Percentiles rank a stretch among this genome's conserved stretches.
Conservation (phyloP, 2,113 vertebrate genomes). For the Stegastes partitus region DNA sequence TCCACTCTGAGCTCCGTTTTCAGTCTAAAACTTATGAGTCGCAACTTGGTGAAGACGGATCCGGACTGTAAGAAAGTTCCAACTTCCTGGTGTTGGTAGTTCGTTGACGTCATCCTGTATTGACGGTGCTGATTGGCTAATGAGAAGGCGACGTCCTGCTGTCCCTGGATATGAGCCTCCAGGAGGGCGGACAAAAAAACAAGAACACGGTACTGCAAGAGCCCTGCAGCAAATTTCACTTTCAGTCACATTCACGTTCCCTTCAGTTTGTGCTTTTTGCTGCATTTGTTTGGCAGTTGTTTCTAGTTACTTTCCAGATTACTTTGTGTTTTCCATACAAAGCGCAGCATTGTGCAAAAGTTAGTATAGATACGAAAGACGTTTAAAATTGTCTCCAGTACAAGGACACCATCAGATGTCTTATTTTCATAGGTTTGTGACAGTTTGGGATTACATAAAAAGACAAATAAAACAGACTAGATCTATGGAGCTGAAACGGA, state of each 20-base stretch:
- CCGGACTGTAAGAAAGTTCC: slow-evolving; percentile 42
- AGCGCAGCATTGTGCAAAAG: too few relatives aligned
- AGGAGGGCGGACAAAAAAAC: too few relatives aligned
- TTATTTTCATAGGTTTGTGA: too few relatives aligned
- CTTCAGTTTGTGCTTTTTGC: not conserved
- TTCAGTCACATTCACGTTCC: not conserved
- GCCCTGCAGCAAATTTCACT: too few relatives aligned
- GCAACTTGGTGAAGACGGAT: not conserved
- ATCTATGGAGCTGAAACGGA: too few relatives aligned
- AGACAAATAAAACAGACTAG: too few relatives aligned
- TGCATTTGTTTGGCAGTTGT: not conserved
- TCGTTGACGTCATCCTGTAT: slow-evolving; percentile 20
- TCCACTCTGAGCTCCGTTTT: not conserved
- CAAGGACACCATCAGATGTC: too few relatives aligned
- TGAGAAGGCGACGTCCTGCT: slow-evolving; percentile 1
- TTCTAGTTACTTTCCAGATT: not conserved
- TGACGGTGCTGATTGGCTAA: slow-evolving; percentile 73
- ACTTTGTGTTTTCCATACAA: not conserved
- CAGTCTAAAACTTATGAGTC: not conserved
- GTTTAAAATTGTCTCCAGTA: too few relatives aligned
- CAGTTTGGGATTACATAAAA: too few relatives aligned
- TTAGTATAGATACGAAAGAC: too few relatives aligned
- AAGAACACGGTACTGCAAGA: too few relatives aligned
- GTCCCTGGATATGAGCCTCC: too few relatives aligned
- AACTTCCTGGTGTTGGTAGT: slow-evolving; percentile 69